These are phyloP conservation scores for Nebria ingens DNA, from an alignment of 1,140 invertebrate genomes.

Conservation along the genomic window DNA sequence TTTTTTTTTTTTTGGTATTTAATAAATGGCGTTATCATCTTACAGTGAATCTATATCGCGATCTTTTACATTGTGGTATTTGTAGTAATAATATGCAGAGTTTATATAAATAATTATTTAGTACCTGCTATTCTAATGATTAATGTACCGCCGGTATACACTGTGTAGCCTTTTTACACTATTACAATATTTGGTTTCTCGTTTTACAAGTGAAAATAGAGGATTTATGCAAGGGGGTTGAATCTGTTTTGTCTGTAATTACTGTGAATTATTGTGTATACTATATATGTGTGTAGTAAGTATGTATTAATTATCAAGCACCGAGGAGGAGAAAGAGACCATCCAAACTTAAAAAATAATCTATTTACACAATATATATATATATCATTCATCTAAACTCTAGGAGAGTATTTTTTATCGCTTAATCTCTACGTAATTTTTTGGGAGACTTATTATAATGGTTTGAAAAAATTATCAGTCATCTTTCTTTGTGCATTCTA, in stretches of 20 bases:
- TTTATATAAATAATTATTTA: not conserved
- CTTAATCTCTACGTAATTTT: not conserved
- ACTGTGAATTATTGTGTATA: not conserved
- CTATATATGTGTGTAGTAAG: not conserved
- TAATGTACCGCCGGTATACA: slow-evolving; percentile 23
- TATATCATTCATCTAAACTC: not conserved
- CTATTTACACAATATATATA: not conserved
- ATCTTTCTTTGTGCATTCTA: not conserved
- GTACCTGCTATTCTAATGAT: slow-evolving; percentile 33
- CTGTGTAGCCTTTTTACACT: not conserved
- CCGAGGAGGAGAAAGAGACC: not conserved
- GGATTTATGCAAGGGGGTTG: not conserved
- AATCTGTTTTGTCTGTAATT: not conserved
- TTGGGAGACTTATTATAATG: slow-evolving; percentile 1
- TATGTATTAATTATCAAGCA: not conserved
- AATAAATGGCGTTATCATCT: not conserved
- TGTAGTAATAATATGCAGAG: not conserved
- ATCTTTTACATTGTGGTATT: not conserved
- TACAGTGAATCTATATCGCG: slow-evolving; percentile 7
- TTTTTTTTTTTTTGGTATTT: not conserved
- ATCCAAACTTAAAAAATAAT: not conserved
- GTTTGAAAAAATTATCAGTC: not conserved
- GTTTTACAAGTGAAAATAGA: too few relatives aligned
- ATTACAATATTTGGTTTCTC: too few relatives aligned
- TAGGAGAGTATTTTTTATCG: not conserved